phyloP scores from a whole-genome alignment of 2,797 vertebrate genomes.

The Hydrolagus colliei region DNA sequence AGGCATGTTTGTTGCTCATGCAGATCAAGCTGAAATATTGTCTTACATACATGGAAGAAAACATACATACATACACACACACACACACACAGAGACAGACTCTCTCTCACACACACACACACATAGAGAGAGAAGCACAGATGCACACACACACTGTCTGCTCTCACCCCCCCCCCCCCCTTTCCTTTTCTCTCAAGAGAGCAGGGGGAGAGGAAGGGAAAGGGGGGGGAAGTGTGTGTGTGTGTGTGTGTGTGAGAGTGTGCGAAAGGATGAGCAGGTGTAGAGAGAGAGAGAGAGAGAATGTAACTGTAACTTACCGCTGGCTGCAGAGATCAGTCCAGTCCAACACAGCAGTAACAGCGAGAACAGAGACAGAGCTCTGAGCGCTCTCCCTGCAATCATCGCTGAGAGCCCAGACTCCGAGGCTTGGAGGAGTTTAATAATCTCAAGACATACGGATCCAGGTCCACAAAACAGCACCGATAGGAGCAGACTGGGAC shows the following conservation, averaged over 20 bases:
- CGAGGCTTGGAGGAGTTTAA: background rate
- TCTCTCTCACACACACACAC: no score
- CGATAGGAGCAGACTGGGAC: background rate
- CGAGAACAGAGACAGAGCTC: background rate
- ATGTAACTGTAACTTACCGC: slow-evolving; percentile 1
- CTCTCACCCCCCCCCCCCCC: no score
- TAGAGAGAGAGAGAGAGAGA: no score
- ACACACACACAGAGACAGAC: background rate
- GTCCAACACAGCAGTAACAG: background rate
- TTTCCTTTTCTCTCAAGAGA: no score
- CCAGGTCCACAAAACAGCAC: background rate
- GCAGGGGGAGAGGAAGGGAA: no score
- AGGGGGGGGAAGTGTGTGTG: no score
- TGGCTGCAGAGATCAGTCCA: background rate
- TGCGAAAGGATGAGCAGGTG: background rate
- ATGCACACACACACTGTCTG: no score
- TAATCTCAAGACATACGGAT: background rate
- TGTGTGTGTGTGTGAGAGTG: no score
- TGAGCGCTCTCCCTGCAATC: background rate
- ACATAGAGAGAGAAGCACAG: no score
- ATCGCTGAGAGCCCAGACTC: background rate
- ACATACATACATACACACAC: background rate
- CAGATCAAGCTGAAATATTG: background rate
- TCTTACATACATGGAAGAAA: background rate
- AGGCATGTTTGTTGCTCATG: background rate